These are phyloP conservation scores for Serranus cabrilla DNA, from an alignment of 2,797 vertebrate genomes.

Conservation along the genomic window DNA sequence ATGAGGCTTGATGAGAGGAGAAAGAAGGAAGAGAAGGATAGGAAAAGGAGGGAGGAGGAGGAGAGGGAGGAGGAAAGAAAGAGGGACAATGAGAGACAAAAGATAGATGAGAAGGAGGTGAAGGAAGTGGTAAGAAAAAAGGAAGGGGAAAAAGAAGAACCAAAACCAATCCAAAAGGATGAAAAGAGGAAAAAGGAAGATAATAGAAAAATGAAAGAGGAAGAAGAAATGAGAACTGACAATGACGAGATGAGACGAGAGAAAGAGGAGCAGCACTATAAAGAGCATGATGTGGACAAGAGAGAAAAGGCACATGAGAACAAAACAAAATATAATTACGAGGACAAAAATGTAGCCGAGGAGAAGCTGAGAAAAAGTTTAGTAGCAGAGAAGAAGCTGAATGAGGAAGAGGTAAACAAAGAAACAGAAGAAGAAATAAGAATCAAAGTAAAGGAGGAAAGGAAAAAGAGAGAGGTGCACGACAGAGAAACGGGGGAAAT, in stretches of 20 bases:
- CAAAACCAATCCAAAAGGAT: neutral
- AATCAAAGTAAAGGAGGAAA: neutral
- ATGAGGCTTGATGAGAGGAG: neutral
- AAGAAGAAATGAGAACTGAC: neutral
- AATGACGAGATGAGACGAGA: neutral
- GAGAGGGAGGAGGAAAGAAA: neutral
- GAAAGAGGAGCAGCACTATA: neutral
- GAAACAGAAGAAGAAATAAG: neutral
- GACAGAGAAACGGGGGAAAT: neutral
- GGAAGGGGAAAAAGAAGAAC: constrained; percentile 1
- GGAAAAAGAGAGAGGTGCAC: too few species aligned
- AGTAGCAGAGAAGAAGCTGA: constrained; percentile 6
- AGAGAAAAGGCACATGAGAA: neutral
- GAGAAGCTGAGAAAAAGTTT: neutral
- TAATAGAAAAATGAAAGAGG: neutral
- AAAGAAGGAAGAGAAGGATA: neutral
- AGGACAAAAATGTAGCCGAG: neutral
- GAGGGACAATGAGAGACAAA: neutral
- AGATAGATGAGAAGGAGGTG: neutral
- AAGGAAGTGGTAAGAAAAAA: neutral
- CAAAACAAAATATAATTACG: constrained; percentile 8
- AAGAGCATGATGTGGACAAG: neutral
- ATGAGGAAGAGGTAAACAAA: neutral
- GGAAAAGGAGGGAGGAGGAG: neutral
- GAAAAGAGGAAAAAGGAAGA: neutral